A percentile compares a stretch with the other conserved stretches of the same genome.
Conservation (phyloP, 2,797 vertebrate genomes). For the Malurus splendens region DNA sequence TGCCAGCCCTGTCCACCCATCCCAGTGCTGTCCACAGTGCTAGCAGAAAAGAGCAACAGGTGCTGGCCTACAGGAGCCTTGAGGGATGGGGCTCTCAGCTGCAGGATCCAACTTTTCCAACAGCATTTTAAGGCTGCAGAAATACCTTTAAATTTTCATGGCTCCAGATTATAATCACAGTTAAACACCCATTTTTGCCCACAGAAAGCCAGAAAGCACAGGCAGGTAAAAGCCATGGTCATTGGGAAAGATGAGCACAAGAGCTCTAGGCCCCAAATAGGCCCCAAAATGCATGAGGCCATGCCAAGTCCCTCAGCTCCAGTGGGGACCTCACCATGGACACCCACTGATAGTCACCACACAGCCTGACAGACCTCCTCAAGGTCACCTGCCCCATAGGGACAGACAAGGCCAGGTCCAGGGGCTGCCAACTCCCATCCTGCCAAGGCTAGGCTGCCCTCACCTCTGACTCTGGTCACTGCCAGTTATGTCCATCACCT, state of each 20-base stretch:
- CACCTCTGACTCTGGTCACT: not conserved
- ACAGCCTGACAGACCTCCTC: not conserved
- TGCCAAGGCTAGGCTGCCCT: not conserved
- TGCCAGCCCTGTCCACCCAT: not conserved
- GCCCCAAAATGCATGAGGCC: not conserved
- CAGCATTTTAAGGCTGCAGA: not conserved
- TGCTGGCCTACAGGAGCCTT: not conserved
- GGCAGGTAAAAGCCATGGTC: not conserved
- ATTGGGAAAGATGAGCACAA: not conserved
- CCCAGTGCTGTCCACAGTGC: not conserved
- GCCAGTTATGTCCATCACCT: not conserved
- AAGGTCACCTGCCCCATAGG: not conserved
- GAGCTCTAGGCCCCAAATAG: fast-evolving
- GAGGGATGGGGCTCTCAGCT: not conserved
- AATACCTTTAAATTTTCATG: not conserved
- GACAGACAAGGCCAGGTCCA: not conserved
- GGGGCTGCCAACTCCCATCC: not conserved
- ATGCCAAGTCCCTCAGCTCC: not conserved
- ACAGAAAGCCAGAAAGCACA: not conserved
- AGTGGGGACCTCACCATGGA: not conserved
- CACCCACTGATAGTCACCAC: not conserved
- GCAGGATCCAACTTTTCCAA: not conserved
- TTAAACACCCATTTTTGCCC: not conserved
- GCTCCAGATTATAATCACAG: not conserved
- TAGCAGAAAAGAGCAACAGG: not conserved